Percentiles rank a stretch among this genome's conserved stretches.
phyloP scores from a whole-genome alignment of 1,140 invertebrate species.

The Drosophila orosa region DNA sequence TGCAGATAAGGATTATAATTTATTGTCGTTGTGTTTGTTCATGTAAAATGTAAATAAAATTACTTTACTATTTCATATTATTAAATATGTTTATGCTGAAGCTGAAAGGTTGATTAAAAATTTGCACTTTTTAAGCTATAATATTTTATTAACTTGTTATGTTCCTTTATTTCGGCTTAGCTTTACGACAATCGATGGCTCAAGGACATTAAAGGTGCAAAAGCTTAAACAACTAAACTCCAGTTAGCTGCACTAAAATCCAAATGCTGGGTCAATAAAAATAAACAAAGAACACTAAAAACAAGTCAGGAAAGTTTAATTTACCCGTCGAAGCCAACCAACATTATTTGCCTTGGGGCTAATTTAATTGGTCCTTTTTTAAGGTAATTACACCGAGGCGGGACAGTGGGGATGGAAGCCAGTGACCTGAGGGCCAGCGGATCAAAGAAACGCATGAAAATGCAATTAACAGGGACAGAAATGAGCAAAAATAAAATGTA shows the following conservation, averaged over 20 bases:
- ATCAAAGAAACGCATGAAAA: slow-evolving; percentile 43
- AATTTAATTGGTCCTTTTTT: slow-evolving; percentile 68
- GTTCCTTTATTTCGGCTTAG: background rate
- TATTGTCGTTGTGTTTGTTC: too few species aligned
- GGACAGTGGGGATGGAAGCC: slow-evolving; percentile 8
- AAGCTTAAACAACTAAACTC: background rate
- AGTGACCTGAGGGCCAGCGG: slow-evolving; percentile 17
- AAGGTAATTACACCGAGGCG: slow-evolving; percentile 55
- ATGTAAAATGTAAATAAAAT: too few species aligned
- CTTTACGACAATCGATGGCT: slow-evolving; percentile 8
- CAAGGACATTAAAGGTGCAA: background rate
- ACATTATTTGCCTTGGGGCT: slow-evolving; percentile 58
- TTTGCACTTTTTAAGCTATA: background rate
- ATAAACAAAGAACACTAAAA: slow-evolving; percentile 28
- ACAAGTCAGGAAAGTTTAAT: slow-evolving; percentile 16
- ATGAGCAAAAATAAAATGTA: slow-evolving; percentile 33
- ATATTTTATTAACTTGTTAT: too few species aligned
- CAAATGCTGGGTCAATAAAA: slow-evolving; percentile 22
- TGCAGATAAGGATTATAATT: background rate
- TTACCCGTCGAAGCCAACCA: background rate
- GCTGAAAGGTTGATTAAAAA: too few species aligned
- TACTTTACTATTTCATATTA: too few species aligned
- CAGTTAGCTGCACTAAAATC: slow-evolving; percentile 26
- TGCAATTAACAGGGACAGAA: slow-evolving; percentile 44
- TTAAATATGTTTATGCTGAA: too few species aligned